Evolutionary conservation across 2,888 invertebrate genomes (phyloP), one percentile per base, ranked within the genome.

Genomic region (Cheilosia urbana): DNA sequence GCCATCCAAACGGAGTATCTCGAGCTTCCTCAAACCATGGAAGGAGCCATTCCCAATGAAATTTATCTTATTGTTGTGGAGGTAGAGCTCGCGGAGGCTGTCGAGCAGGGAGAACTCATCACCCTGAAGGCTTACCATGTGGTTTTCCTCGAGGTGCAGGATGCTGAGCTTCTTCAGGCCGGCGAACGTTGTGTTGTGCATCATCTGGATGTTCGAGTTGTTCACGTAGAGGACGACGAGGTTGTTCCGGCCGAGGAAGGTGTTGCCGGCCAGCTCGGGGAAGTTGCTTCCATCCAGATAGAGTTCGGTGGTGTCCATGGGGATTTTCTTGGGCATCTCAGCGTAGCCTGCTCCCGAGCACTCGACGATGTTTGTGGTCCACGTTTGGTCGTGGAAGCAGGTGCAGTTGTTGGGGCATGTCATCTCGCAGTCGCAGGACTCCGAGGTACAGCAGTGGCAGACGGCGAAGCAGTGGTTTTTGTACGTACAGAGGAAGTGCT

Each of bases 361-460:
- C 92, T 97, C 97, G 88, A 98, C 98, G 88, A 98, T 96, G 91
- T 98, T 98, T 2, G 97, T 96, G 21, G 96, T 95, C 97, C 98
- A 98, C 71, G 96, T 95, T 90, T 97, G 96, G 93, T 98, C 98
- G 91, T 98, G 97, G 93, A 97, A 98, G 91, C 98, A 98, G 81
- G 96, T 96, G 93, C 98, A 98, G 92, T 97, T 97, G 57, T 94
- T 94, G 60, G 98, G 98, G 92, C 98, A 98, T 88, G 97, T 97
- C 97, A 98, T 98, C 93, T 98, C 97, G 93, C 98, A 98, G 93
- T 98, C 98, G 93, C 98, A 98, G 68, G 97, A 97, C 92, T 98
- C 98, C 93, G 97, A 98, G 92, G 98, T 98, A 93, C 98, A 98
- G 93, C 98, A 98, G 91, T 97, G 97, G 91, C 98, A 98, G 87